These are phyloP conservation scores for Rhagoletis pomonella DNA, from an alignment of 1,140 invertebrate species.

Conservation along the genomic window DNA sequence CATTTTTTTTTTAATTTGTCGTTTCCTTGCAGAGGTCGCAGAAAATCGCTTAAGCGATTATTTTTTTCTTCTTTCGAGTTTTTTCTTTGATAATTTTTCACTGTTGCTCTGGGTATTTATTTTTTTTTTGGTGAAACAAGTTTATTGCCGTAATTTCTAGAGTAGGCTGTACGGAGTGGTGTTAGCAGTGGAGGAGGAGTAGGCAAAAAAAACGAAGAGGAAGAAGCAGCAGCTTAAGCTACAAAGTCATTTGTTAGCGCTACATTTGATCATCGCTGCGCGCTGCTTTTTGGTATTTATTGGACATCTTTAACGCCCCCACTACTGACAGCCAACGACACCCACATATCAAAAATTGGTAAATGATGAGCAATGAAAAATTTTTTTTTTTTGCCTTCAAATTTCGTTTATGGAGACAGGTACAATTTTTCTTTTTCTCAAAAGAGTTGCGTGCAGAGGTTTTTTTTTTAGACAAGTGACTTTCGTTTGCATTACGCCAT, in stretches of 20 bases:
- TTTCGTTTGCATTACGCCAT: conserved; percentile 37
- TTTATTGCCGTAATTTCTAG: conserved; percentile 46
- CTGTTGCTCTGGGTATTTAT: no score
- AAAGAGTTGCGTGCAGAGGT: not conserved
- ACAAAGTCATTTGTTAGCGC: conserved; percentile 35
- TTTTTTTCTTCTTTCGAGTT: not conserved
- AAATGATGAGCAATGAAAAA: not conserved
- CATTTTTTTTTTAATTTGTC: conserved; percentile 7
- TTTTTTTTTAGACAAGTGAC: not conserved
- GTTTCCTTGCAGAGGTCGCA: not conserved
- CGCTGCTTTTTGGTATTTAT: not conserved
- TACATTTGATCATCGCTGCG: conserved; percentile 16
- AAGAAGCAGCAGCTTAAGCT: not conserved
- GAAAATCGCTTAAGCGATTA: not conserved
- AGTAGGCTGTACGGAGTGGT: not conserved
- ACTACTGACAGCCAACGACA: not conserved
- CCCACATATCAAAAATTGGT: not conserved
- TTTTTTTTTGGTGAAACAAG: conserved; percentile 17
- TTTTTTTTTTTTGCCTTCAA: not conserved
- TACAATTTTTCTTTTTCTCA: not conserved
- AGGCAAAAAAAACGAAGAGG: not conserved
- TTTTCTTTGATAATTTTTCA: not conserved
- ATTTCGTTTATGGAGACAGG: not conserved
- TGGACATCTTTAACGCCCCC: conserved; percentile 31
- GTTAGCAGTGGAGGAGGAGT: not conserved